phyloP scores from a whole-genome alignment of 2,888 invertebrate genomes.

The Omphaloscelis lunosa region DNA sequence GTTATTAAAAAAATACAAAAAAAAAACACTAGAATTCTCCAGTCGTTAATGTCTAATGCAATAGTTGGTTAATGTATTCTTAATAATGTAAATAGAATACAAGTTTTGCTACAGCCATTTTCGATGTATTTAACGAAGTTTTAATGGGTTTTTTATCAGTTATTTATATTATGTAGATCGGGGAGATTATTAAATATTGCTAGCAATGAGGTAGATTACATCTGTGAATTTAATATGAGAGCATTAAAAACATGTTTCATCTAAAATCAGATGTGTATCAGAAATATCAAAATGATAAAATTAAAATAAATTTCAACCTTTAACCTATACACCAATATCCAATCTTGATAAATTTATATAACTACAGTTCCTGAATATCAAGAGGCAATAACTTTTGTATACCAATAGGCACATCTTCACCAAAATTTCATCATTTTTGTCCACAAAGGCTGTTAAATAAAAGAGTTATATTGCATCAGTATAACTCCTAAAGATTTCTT shows the following conservation, averaged over 20 bases:
- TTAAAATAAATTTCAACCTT: background rate
- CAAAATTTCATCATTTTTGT: background rate
- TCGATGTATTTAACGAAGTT: background rate
- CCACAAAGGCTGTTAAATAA: background rate
- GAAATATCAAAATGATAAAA: background rate
- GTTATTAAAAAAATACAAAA: background rate
- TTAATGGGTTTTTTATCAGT: background rate
- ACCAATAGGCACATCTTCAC: background rate
- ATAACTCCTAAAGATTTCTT: background rate
- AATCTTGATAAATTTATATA: background rate
- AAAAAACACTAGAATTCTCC: background rate
- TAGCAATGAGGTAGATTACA: background rate
- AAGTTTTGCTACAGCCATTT: conserved; percentile 6
- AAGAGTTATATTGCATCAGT: background rate
- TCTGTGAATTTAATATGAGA: background rate
- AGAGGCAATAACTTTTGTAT: background rate
- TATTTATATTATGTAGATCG: background rate
- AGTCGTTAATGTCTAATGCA: conserved; percentile 1
- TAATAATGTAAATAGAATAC: background rate
- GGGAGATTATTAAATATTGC: background rate
- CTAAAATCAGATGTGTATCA: conserved; percentile 9
- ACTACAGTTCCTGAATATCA: background rate
- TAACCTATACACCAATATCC: background rate
- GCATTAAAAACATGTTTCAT: background rate
- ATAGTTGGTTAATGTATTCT: background rate